phyloP scores from a whole-genome alignment of 2,797 vertebrate species.

The Melanogrammus aeglefinus region DNA sequence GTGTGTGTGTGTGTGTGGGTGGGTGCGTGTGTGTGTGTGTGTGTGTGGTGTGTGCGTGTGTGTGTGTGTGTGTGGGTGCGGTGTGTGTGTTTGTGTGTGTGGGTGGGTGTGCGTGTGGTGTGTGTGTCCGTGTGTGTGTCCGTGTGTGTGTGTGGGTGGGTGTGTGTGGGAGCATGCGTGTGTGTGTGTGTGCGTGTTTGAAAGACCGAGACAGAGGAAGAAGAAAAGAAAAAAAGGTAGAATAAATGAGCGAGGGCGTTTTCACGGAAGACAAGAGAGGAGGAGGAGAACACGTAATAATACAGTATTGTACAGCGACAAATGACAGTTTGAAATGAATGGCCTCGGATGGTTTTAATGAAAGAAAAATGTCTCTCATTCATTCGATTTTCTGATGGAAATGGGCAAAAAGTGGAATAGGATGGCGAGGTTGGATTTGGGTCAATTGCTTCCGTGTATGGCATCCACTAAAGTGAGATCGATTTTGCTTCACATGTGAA shows the following conservation, averaged over 20 bases:
- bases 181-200: background rate
- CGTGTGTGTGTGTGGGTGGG: background rate
- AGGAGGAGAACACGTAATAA: background rate
- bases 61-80: background rate
- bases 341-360: background rate
- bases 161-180: no score
- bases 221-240: background rate
- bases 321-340: background rate
- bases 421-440: background rate
- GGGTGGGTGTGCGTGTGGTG: no score
- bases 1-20: no score
- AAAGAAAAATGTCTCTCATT: background rate
- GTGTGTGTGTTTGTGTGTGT: no score
- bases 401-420: background rate
- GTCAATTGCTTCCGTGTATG: background rate
- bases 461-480: background rate
- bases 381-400: background rate
- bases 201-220: slow-evolving; percentile 10
- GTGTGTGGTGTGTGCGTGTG: background rate
- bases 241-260: slow-evolving; percentile 19
- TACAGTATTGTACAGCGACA: background rate
- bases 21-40: background rate
- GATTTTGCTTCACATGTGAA: background rate
- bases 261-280: background rate
- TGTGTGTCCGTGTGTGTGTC: no score